These are phyloP conservation scores for Tragelaphus oryx DNA, from an alignment of 2,797 vertebrate genomes.

Conservation along the genomic window DNA sequence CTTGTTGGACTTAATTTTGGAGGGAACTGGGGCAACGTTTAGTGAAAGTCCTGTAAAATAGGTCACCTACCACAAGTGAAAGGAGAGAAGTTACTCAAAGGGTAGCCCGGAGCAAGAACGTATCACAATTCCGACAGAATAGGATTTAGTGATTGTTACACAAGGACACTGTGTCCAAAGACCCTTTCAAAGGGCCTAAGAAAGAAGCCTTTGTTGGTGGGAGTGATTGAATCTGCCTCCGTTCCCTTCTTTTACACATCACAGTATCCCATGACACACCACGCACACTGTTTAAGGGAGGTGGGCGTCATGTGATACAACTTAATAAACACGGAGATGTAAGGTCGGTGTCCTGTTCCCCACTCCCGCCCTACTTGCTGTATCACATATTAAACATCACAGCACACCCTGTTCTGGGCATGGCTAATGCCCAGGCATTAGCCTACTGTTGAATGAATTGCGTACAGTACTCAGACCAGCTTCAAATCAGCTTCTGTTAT, in stretches of 20 bases:
- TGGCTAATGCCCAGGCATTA: conserved; percentile 29
- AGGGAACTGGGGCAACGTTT: conserved; percentile 36
- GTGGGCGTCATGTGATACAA: conserved; percentile 72
- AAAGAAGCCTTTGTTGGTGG: conserved; percentile 79
- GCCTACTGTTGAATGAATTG: conserved; percentile 52
- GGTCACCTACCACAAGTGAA: conserved; percentile 53
- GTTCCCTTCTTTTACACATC: conserved; percentile 72
- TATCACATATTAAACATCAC: conserved; percentile 75
- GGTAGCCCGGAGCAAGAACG: not conserved
- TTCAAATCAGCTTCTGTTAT: conserved; percentile 6
- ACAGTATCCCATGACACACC: conserved; percentile 68
- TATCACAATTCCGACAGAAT: conserved; percentile 66
- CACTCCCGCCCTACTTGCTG: conserved; percentile 75
- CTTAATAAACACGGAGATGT: conserved; percentile 76
- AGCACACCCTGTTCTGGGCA: conserved; percentile 35
- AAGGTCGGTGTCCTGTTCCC: conserved; percentile 76
- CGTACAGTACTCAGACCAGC: not conserved
- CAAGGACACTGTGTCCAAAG: conserved; percentile 74
- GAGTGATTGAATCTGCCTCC: conserved; percentile 66
- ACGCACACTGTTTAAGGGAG: conserved; percentile 75
- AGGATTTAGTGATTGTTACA: conserved; percentile 65
- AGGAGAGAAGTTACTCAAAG: not conserved
- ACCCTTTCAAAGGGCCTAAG: conserved; percentile 74
- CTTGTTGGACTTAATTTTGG: conserved; percentile 12
- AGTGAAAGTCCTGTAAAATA: conserved; percentile 48